Conservation (phyloP, 2,888 invertebrate species). For the Eudemis profundana region DNA sequence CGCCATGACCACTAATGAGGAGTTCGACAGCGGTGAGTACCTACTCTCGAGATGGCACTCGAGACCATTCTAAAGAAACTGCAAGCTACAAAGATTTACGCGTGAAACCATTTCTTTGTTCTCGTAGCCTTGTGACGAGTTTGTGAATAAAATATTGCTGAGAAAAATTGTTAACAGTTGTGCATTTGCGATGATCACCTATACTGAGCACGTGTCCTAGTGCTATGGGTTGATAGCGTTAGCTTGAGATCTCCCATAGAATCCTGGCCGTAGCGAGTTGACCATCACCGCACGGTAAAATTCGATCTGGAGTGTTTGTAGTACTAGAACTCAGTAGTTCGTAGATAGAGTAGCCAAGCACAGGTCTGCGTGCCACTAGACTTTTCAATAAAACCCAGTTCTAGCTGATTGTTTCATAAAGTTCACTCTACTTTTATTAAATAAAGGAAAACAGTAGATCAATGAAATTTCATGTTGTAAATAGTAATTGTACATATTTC, state of each 20-base stretch:
- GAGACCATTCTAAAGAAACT: slow-evolving; percentile 56
- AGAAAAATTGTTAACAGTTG: slow-evolving; percentile 54
- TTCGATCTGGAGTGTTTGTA: slow-evolving; percentile 67
- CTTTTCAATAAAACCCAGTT: slow-evolving; percentile 13
- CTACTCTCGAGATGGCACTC: slow-evolving; percentile 54
- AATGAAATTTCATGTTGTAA: background rate
- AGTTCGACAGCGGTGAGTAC: slow-evolving; percentile 94
- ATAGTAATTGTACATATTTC: background rate
- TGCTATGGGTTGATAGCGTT: slow-evolving; percentile 74
- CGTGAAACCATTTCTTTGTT: slow-evolving; percentile 52
- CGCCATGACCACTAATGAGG: slow-evolving; percentile 93
- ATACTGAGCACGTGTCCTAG: slow-evolving; percentile 76
- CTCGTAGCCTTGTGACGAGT: slow-evolving; percentile 51
- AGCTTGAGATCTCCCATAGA: slow-evolving; percentile 75
- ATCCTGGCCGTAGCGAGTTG: slow-evolving; percentile 73
- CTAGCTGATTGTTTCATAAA: background rate
- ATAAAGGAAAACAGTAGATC: background rate
- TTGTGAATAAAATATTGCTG: slow-evolving; percentile 50
- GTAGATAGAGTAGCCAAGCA: slow-evolving; percentile 56
- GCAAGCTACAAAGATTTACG: slow-evolving; percentile 53
- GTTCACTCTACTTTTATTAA: background rate
- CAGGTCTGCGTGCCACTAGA: slow-evolving; percentile 11
- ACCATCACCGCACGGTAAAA: slow-evolving; percentile 82
- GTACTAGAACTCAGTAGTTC: slow-evolving; percentile 57
- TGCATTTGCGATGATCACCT: slow-evolving; percentile 63